Evolutionary conservation across 2,888 invertebrate genomes (phyloP), one percentile per base, ranked within the genome.

Genomic region (Idaea dimidiata): DNA sequence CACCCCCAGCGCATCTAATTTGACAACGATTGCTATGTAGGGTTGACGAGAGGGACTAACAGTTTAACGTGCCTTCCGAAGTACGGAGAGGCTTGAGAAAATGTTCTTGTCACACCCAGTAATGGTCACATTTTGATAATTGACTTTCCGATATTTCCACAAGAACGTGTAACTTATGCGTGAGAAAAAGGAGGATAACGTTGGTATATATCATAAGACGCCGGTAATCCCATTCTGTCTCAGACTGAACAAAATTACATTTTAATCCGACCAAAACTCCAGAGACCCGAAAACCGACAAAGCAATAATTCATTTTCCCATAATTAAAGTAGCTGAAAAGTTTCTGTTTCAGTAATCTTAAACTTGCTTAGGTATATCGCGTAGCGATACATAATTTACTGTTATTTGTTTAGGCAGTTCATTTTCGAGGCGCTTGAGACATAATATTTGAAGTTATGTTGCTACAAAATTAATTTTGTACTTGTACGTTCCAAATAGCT

Each of bases 321-420:
- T 65, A 58, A 62, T 65, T 56, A 61, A 63, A 65, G 64, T 63
- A 66, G 62, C 57, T 33, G 61, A 18, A 62, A 66, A 70, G 59
- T 43, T 66, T 66, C 59, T 54, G 64, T 61, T 66, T 65, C 62
- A 63, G 62, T 64, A 66, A 65, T 66, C 62, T 43, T 43, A 43
- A 43, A 43, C 43, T 43, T 43, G 43, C 43, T 43, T 43, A 24
- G 24, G 24, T 24, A 43, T 43, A 43, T 43, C 43, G 43, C 43
- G 14, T 14, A 43, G 43, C 43, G 43, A 43, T 43, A 43, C 43
- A 14, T 43, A 43, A 43, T 43, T 43, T 43, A 43, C 8, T 43
- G 43, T 43, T 43, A 43, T 43, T 43, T 43, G 43, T 43, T 43
- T 10, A 43, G 43, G 43, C 43, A 43, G 43, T 43, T 43, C 14